A percentile compares a stretch with the other conserved stretches of the same genome.
phyloP scores from a whole-genome alignment of 2,797 vertebrate species.

The Poecilia picta region DNA sequence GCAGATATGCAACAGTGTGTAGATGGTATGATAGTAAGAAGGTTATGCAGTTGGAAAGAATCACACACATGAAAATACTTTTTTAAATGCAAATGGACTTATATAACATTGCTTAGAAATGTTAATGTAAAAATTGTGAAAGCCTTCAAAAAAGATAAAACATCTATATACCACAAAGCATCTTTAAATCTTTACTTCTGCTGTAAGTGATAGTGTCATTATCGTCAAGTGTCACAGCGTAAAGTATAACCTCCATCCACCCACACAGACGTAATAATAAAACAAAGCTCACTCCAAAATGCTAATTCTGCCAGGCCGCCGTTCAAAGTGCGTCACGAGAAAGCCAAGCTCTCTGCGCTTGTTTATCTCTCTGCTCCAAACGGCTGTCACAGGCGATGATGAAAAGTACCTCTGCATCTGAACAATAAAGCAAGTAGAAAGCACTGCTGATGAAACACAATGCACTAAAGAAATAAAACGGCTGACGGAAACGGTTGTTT shows the following conservation, averaged over 20 bases:
- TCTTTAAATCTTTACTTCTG: not conserved
- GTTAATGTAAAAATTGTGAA: not conserved
- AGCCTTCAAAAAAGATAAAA: not conserved
- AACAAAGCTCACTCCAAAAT: constrained; percentile 9
- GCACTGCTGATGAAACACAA: constrained; percentile 62
- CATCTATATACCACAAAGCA: not conserved
- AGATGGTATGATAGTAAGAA: not conserved
- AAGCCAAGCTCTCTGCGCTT: not conserved
- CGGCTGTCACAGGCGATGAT: constrained; percentile 59
- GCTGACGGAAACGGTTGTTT: constrained; percentile 45
- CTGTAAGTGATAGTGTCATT: not conserved
- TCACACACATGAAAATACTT: not conserved
- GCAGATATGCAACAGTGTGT: not conserved
- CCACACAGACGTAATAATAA: not conserved
- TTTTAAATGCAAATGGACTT: not conserved
- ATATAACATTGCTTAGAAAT: not conserved
- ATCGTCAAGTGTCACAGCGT: not conserved
- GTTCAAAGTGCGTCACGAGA: not conserved
- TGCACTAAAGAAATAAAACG: constrained; percentile 52
- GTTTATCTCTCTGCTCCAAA: constrained; percentile 58
- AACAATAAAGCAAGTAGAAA: constrained; percentile 68
- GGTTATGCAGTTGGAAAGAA: not conserved
- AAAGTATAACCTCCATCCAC: not conserved
- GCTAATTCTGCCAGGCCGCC: not conserved
- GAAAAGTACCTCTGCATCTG: constrained; percentile 46